These are phyloP conservation scores for Carposina sasakii DNA, from an alignment of 1,140 invertebrate genomes.

Conservation along the genomic window DNA sequence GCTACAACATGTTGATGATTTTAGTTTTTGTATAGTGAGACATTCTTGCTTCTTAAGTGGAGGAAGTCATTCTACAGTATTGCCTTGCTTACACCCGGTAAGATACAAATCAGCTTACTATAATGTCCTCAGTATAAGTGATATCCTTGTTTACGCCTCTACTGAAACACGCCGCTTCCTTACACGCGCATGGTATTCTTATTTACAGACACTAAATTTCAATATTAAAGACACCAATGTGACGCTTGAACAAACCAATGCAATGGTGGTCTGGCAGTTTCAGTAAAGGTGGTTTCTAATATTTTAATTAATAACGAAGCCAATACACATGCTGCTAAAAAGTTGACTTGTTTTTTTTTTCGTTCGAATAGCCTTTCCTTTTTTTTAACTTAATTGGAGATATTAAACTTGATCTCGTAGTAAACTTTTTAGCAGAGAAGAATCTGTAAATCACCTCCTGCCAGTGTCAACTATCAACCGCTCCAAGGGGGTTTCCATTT, in stretches of 20 bases:
- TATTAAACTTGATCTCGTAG: conserved; percentile 7
- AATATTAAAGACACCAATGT: conserved; percentile 26
- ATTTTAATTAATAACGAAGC: conserved; percentile 52
- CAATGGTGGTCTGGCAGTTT: conserved; percentile 52
- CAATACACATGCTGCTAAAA: conserved; percentile 43
- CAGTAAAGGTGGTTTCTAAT: conserved; percentile 50
- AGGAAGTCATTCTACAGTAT: conserved; percentile 72
- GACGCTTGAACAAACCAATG: no score
- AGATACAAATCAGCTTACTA: conserved; percentile 70
- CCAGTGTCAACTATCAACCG: conserved; percentile 65
- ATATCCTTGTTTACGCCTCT: conserved; percentile 55
- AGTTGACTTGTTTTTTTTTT: no score
- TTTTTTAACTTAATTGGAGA: not conserved
- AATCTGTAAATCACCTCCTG: conserved; percentile 35
- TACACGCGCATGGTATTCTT: conserved; percentile 29
- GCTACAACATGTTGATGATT: conserved; percentile 67
- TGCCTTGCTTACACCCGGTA: conserved; percentile 72
- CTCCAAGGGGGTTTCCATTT: conserved; percentile 59
- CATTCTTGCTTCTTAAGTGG: conserved; percentile 70
- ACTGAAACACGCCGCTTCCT: conserved; percentile 52
- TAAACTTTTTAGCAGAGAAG: conserved; percentile 50
- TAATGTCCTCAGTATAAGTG: conserved; percentile 69
- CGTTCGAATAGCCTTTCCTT: not conserved
- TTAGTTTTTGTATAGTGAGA: conserved; percentile 71
- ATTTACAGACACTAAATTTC: conserved; percentile 23